Evolutionary conservation across 2,113 vertebrate genomes (phyloP).

Genomic region (Mustela nigripes): DNA sequence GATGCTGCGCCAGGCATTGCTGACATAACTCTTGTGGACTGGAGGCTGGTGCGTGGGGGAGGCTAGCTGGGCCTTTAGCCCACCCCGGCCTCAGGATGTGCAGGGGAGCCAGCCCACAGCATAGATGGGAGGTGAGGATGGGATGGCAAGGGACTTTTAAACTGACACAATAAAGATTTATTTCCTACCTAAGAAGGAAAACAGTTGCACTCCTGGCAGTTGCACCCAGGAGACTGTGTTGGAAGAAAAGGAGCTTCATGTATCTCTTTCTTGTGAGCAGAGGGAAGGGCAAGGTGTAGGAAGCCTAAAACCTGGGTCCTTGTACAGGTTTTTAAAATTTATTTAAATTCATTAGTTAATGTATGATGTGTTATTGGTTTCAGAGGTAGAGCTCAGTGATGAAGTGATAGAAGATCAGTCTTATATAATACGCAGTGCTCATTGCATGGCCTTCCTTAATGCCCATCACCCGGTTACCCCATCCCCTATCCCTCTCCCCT

Average conservation of each 20-base stretch:
- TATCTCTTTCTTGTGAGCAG: neutral
- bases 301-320: neutral
- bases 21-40: slow-evolving; percentile 55
- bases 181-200: slow-evolving; percentile 41
- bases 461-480: too few relatives aligned
- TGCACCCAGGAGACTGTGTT: neutral
- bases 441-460: too few relatives aligned
- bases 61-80: neutral
- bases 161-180: slow-evolving; percentile 72
- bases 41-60: rapidly evolving
- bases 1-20: slow-evolving; percentile 89
- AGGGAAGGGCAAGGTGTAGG: neutral
- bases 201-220: too few relatives aligned
- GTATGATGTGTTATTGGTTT: too few relatives aligned
- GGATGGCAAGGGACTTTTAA: neutral
- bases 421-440: too few relatives aligned
- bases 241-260: neutral
- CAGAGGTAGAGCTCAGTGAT: too few relatives aligned
- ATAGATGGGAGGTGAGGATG: neutral
- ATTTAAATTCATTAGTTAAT: too few relatives aligned
- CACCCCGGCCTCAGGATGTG: neutral
- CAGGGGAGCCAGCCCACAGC: neutral
- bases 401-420: too few relatives aligned
- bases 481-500: too few relatives aligned
- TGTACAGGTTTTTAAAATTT: neutral